Conservation (phyloP, 2,797 vertebrate species). For the Acanthurus lineatus region DNA sequence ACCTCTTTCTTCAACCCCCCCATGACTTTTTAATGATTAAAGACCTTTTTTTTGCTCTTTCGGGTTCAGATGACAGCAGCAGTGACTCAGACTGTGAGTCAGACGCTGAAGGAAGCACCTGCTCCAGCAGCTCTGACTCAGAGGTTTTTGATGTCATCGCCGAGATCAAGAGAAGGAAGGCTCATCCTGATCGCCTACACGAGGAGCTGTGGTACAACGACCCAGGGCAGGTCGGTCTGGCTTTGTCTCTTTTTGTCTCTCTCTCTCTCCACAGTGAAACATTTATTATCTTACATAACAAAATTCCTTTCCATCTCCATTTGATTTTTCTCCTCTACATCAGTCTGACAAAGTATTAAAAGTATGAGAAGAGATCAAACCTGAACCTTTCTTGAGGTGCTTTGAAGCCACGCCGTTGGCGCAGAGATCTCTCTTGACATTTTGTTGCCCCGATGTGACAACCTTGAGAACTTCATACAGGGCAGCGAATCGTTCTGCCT, state of each 20-base stretch:
- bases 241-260: not conserved
- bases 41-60: conserved; percentile 24
- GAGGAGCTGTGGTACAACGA: conserved; percentile 99
- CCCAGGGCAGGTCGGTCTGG: conserved; percentile 91
- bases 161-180: conserved; percentile 98
- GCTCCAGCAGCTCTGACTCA: conserved; percentile 95
- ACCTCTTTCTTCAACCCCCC: conserved; percentile 19
- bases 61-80: conserved; percentile 86
- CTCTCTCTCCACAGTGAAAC: not conserved
- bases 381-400: too few species aligned
- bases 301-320: not conserved
- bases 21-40: conserved; percentile 25
- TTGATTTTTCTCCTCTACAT: not conserved
- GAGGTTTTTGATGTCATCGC: conserved; percentile 98
- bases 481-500: too few species aligned
- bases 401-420: too few species aligned
- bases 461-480: too few species aligned
- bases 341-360: not conserved
- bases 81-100: conserved; percentile 97
- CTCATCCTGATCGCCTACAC: conserved; percentile 96
- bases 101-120: conserved; percentile 90
- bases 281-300: not conserved
- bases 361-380: not conserved
- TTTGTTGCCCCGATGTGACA: too few species aligned
- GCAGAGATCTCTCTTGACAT: too few species aligned